A percentile compares a stretch with the other conserved stretches of the same genome.
These are phyloP conservation scores for Gambusia yucatana DNA, from an alignment of 2,797 vertebrate species.

Conservation along the genomic window DNA sequence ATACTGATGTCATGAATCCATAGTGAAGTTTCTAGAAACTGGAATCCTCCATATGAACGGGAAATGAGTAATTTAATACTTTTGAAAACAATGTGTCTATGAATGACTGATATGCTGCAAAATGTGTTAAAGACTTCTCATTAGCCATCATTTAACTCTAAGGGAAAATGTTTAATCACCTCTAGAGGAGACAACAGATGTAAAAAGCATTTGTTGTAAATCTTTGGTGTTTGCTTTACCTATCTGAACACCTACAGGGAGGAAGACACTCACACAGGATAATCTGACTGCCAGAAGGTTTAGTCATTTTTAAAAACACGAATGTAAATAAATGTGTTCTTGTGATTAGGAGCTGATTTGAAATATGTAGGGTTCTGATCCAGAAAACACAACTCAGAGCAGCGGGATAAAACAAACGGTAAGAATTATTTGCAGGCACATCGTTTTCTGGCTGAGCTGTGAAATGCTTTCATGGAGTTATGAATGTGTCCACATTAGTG, in stretches of 20 bases:
- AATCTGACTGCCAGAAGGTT: slow-evolving; percentile 23
- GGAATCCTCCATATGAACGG: not conserved
- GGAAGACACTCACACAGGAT: slow-evolving; percentile 5
- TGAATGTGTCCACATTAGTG: slow-evolving; percentile 51
- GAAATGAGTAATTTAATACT: not conserved
- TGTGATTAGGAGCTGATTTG: slow-evolving; percentile 36
- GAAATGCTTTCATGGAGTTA: slow-evolving; percentile 38
- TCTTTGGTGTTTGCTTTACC: slow-evolving; percentile 32
- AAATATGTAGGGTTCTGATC: slow-evolving; percentile 42
- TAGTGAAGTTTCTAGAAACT: not conserved
- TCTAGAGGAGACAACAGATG: slow-evolving; percentile 33
- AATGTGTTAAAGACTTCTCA: not conserved
- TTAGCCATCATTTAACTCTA: slow-evolving; percentile 12
- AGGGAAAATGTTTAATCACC: slow-evolving; percentile 15
- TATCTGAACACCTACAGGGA: slow-evolving; percentile 12
- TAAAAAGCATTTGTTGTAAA: slow-evolving; percentile 36
- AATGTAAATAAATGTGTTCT: slow-evolving; percentile 14
- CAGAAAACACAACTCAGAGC: slow-evolving; percentile 38
- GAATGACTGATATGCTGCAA: not conserved
- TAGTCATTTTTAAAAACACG: slow-evolving; percentile 8
- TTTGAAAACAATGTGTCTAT: not conserved
- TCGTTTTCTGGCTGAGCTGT: slow-evolving; percentile 37
- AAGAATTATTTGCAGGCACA: slow-evolving; percentile 35
- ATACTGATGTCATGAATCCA: not conserved
- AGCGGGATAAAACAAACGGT: slow-evolving; percentile 58